A percentile compares a stretch with the other conserved stretches of the same genome.
Conservation (phyloP, 2,113 vertebrate species). For the Labrus mixtus region DNA sequence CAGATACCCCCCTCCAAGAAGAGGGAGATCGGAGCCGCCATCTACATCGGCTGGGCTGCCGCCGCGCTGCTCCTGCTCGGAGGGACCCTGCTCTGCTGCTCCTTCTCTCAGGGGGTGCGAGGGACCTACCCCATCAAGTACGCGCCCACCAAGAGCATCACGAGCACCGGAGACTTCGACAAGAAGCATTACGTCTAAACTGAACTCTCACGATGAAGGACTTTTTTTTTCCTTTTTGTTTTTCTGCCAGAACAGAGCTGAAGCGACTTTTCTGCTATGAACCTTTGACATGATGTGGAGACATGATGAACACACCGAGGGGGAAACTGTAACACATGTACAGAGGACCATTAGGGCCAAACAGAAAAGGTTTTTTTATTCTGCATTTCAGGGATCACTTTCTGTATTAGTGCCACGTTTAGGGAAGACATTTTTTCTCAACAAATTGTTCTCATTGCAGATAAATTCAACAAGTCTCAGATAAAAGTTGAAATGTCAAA, state of each 20-base stretch:
- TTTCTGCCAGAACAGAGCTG: not conserved
- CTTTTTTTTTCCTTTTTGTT: not conserved
- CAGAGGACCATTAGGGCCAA: not conserved
- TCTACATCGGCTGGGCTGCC: conserved; percentile 95
- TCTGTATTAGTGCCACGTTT: no score
- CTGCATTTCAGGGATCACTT: no score
- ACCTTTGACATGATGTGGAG: not conserved
- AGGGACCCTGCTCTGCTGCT: conserved; percentile 89
- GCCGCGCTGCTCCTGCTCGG: conserved; percentile 89
- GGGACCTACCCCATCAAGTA: conserved; percentile 86
- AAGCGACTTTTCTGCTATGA: not conserved
- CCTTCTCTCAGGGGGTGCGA: conserved; percentile 81
- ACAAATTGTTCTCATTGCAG: no score
- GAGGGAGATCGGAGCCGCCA: conserved; percentile 92
- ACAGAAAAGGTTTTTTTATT: no score
- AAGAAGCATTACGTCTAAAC: conserved; percentile 93
- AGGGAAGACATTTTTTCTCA: no score
- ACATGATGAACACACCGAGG: not conserved
- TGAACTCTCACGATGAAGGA: not conserved
- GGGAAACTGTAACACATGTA: not conserved
- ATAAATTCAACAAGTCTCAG: no score
- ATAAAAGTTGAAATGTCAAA: no score
- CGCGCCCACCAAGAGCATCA: conserved; percentile 83
- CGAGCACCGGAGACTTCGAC: conserved; percentile 86
- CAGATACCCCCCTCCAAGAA: conserved; percentile 85